Base-by-base conservation (phyloP, 2,113 vertebrate genomes). In the Myotis lucifugus region DNA sequence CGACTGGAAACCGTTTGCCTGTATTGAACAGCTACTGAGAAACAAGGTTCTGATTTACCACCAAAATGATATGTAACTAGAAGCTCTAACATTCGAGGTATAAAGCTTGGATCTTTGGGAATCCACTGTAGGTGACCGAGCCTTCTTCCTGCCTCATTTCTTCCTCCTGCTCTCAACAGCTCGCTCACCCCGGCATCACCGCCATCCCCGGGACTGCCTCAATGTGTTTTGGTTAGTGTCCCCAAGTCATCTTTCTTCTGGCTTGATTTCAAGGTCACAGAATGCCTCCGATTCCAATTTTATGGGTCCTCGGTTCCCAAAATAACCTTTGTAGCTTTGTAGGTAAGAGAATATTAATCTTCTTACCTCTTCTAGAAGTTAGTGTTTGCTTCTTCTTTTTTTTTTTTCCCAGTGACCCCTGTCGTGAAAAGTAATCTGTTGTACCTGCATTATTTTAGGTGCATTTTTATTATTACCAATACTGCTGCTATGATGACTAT, bases 301-400 rank as follows among this genome's bases (percentile, higher is more conserved):
- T 56, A 40, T 81, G 72, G n/a, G 70, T 66, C 32, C 48, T n/a
- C 69, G 40, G 9, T 46, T 91, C 13, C 32, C 32, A 8, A 48
- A 78, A 50, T 34, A 46, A 67, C 4, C 52, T 86, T 76, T 76
- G 42, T 67, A 61, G 27, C 25, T 83, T 27, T 61, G 54, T 64
- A 79, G 37, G 64, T 91, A 87, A 85, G 37, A 89, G 40, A 52
- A 50, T 40, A 37, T 74, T 40, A 50, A 34, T 87, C n/a, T 81
- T 81, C 37, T 42, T 84, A n/a, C 6, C 0, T 56, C 52, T 86
- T 88, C 8, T 54, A n/a, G 19, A 61, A 46, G 25, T 42, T 94
- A 46, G 32, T 66, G 4, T 27, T 89, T 40, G 12, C 7, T 77
- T 76, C 9, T 61, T 67, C 37, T 52, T 15, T 56, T 37, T 73